These are phyloP conservation scores for Oreochromis aureus DNA, from an alignment of 2,113 vertebrate genomes.

Conservation along the genomic window DNA sequence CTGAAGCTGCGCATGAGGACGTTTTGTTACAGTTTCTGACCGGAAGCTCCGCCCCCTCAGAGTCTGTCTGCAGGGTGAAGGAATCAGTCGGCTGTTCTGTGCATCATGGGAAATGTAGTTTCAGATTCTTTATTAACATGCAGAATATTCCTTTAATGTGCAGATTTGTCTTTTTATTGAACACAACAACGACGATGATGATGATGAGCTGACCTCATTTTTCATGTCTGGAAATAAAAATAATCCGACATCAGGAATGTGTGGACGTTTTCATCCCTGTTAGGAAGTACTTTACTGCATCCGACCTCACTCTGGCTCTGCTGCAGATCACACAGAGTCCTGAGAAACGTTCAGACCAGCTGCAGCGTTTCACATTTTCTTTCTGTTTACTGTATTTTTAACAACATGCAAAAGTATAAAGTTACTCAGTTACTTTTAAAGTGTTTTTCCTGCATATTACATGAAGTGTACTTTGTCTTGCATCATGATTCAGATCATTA, in stretches of 20 bases:
- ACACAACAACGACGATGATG: not conserved
- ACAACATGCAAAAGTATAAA: not conserved
- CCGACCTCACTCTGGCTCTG: not conserved
- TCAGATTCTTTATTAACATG: not conserved
- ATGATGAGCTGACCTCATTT: not conserved
- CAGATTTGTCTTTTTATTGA: not conserved
- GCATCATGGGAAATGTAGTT: conserved; percentile 2
- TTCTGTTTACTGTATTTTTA: not conserved
- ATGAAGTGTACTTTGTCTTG: not conserved
- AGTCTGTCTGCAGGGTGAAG: not conserved
- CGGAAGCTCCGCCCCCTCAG: not conserved
- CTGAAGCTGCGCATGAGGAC: not conserved
- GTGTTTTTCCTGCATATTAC: not conserved
- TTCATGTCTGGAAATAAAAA: not conserved
- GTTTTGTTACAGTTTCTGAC: not conserved
- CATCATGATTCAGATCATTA: not conserved
- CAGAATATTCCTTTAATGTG: not conserved
- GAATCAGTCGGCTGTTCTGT: not conserved
- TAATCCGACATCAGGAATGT: not conserved
- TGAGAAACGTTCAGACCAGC: not conserved
- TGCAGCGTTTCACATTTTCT: not conserved
- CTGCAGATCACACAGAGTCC: not conserved
- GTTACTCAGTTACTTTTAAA: not conserved
- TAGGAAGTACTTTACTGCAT: not conserved
- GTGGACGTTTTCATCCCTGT: not conserved